Evolutionary conservation across 2,797 vertebrate species (phyloP).

Genomic region (Glyptemys insculpta): DNA sequence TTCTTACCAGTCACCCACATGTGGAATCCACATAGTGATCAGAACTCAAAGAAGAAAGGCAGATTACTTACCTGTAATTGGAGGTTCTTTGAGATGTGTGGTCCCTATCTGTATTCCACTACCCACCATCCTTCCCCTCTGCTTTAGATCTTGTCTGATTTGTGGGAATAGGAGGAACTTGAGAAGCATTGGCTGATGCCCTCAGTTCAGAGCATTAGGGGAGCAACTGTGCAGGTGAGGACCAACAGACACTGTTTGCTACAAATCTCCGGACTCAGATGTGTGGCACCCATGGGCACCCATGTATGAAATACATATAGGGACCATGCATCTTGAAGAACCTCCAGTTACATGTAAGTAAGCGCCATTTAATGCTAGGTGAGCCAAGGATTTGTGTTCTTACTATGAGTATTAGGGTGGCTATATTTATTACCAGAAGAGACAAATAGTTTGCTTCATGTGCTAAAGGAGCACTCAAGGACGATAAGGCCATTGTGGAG

Average conservation of each 20-base stretch:
- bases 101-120: background rate
- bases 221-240: background rate
- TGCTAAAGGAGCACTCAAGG: too few relatives aligned
- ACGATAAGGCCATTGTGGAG: too few relatives aligned
- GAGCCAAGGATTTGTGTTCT: conserved; percentile 63
- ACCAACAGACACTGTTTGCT: background rate
- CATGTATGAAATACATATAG: background rate
- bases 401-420: conserved; percentile 69
- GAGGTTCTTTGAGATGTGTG: background rate
- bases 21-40: too few relatives aligned
- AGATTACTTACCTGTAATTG: background rate
- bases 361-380: conserved; percentile 52
- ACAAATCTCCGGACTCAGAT: background rate
- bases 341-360: background rate
- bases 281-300: background rate
- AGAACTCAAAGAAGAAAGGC: background rate
- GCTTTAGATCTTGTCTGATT: background rate
- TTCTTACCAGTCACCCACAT: background rate
- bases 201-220: background rate
- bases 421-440: conserved; percentile 68
- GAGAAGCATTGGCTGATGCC: background rate
- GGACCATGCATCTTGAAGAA: background rate
- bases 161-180: background rate
- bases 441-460: conserved; percentile 60
- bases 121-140: background rate